phyloP scores from a whole-genome alignment of 2,888 invertebrate genomes.

The Drosophila lutescens region DNA sequence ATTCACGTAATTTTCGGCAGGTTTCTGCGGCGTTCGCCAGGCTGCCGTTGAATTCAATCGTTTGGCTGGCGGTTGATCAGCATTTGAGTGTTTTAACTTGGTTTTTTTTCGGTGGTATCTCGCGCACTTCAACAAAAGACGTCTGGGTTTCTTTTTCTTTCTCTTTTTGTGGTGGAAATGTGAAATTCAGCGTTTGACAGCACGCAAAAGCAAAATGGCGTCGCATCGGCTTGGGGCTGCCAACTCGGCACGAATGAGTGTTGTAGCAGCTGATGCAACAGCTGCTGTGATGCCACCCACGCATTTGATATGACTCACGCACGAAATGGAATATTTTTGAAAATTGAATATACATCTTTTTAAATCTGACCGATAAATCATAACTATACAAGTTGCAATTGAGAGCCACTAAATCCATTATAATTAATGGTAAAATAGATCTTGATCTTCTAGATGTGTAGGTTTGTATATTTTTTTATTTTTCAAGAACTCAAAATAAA shows the following conservation, averaged over 20 bases:
- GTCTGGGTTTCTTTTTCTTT: slow-evolving; percentile 7
- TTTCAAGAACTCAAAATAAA: too few relatives aligned
- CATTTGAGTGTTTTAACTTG: slow-evolving; percentile 54
- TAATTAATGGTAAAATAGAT: too few relatives aligned
- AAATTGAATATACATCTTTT: too few relatives aligned
- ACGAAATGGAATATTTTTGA: background rate
- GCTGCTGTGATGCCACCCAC: slow-evolving; percentile 39
- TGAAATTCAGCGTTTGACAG: slow-evolving; percentile 46
- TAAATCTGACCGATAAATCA: background rate
- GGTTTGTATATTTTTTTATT: too few relatives aligned
- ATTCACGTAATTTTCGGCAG: slow-evolving; percentile 45
- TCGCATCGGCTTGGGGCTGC: slow-evolving; percentile 47
- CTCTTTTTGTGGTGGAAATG: slow-evolving; percentile 54
- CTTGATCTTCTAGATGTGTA: too few relatives aligned
- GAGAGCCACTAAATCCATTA: too few relatives aligned
- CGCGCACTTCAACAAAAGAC: slow-evolving; percentile 27
- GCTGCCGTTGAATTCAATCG: slow-evolving; percentile 34
- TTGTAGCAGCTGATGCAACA: slow-evolving; percentile 51
- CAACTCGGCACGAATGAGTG: slow-evolving; percentile 26
- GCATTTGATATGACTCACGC: background rate
- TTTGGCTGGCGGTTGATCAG: slow-evolving; percentile 36
- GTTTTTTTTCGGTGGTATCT: slow-evolving; percentile 60
- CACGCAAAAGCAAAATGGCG: slow-evolving; percentile 68
- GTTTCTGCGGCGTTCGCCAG: slow-evolving; percentile 12
- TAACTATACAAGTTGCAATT: too few relatives aligned